Base-by-base conservation (phyloP, 1,140 invertebrate species). In the Drosophila nikananu region DNA sequence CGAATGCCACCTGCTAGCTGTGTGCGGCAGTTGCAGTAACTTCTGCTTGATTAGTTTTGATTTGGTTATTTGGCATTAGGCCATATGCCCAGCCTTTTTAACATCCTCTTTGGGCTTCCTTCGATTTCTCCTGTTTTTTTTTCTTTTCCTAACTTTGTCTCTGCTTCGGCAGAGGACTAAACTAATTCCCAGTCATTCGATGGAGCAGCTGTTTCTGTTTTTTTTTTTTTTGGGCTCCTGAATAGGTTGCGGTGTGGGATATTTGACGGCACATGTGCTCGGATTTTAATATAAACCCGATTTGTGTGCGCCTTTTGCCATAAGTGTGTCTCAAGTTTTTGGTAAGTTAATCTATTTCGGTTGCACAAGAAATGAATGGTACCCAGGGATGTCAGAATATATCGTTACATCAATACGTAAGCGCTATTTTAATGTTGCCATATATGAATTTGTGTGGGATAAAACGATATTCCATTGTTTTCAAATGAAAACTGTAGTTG, bases 11-110 rank as follows among this genome's bases (percentile, higher is more conserved):
- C 84, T 89, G 84, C 84, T 89, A 19, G 51, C 51, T 52, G 51
- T 52, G 80, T 68, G 52, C 51, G 67, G 64, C 59, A 66, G 76
- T 76, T 82, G 86, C 86, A 86, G 75, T 82, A 90, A 82, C 86
- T 90, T 90, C 86, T 86, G 81, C 81, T 80, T 83, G 86, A 90
- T 90, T 90, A 90, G 86, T 82, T 90, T 90, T 90, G 86, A 90
- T 90, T 90, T 90, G 86, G 81, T 90, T 90, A 81, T 89, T 84
- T 61, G 79, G 86, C 72, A 80, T 90, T 90, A 74, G 71, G 76
- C 83, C 81, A 80, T 82, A 66, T 86, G 83, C 79, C 73, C 27
- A n/a, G 51, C 23, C 52, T 39, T 66, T 78, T 66, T 75, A 52
- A 73, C 54, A 60, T 72, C 52, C 70, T 60, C 70, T 51, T 72